Conservation (phyloP, 2,113 vertebrate genomes). For the Nycticryphes semicollaris region DNA sequence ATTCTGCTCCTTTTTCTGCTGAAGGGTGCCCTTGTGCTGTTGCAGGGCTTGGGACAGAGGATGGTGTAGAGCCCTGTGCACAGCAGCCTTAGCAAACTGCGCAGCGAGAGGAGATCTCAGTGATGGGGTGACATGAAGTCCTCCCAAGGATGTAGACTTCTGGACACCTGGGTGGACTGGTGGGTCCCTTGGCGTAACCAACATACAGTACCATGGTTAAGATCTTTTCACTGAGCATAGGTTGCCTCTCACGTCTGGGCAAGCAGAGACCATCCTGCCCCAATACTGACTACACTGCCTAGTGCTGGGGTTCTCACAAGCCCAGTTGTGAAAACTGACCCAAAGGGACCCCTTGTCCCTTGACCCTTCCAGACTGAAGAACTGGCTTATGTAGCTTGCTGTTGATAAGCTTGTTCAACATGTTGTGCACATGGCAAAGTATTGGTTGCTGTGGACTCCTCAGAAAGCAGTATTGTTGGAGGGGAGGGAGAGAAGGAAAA, state of each 20-base stretch:
- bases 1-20: background rate
- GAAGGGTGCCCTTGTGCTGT: background rate
- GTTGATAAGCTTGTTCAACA: background rate
- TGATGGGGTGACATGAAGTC: background rate
- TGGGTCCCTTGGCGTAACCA: accelerated
- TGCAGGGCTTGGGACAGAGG: background rate
- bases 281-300: background rate
- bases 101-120: background rate
- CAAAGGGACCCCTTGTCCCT: background rate
- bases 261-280: background rate
- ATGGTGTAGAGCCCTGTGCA: background rate
- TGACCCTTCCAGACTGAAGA: background rate
- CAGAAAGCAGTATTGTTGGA: background rate
- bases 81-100: background rate
- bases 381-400: background rate
- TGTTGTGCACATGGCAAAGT: background rate
- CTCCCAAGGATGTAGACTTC: background rate
- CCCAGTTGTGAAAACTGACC: background rate
- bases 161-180: background rate
- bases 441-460: background rate
- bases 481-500: background rate
- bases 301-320: background rate
- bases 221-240: background rate
- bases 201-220: accelerated
- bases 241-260: background rate